A percentile compares a stretch with the other conserved stretches of the same genome.
Conservation (phyloP, 2,888 invertebrate genomes). For the Fragum whitleyi region DNA sequence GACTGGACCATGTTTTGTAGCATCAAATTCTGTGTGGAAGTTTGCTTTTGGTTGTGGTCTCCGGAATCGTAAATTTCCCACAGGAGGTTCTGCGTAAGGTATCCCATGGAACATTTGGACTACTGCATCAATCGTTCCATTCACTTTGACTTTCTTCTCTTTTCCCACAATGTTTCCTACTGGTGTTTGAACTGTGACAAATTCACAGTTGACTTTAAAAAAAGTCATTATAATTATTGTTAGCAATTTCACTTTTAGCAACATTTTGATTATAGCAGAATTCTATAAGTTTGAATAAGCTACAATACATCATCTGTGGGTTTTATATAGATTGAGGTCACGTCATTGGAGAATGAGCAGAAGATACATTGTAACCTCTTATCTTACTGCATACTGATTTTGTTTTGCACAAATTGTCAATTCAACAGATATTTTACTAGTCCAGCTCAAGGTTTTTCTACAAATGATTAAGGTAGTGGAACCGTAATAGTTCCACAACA, state of each 20-base stretch:
- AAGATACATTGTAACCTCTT: too few species aligned
- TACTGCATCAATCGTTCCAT: not conserved
- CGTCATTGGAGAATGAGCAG: too few species aligned
- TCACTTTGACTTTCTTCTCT: not conserved
- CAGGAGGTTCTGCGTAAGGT: conserved; percentile 20
- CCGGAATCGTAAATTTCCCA: conserved; percentile 7
- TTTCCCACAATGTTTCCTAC: not conserved
- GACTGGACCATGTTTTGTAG: not conserved
- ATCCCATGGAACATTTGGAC: conserved; percentile 7
- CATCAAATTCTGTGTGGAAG: not conserved
- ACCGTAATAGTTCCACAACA: too few species aligned
- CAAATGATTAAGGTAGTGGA: too few species aligned
- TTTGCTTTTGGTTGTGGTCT: not conserved
- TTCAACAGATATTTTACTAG: too few species aligned
- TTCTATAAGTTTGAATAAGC: not conserved
- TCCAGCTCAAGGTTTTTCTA: too few species aligned
- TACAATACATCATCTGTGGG: too few species aligned
- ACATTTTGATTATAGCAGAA: not conserved
- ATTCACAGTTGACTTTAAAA: not conserved
- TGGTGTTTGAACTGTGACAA: not conserved
- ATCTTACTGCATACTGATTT: too few species aligned
- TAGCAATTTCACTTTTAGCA: not conserved
- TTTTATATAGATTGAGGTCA: too few species aligned
- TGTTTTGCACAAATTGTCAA: too few species aligned
- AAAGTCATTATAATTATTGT: not conserved